Base-by-base conservation (phyloP, 2,888 invertebrate species). In the Drosophila subquinaria region DNA sequence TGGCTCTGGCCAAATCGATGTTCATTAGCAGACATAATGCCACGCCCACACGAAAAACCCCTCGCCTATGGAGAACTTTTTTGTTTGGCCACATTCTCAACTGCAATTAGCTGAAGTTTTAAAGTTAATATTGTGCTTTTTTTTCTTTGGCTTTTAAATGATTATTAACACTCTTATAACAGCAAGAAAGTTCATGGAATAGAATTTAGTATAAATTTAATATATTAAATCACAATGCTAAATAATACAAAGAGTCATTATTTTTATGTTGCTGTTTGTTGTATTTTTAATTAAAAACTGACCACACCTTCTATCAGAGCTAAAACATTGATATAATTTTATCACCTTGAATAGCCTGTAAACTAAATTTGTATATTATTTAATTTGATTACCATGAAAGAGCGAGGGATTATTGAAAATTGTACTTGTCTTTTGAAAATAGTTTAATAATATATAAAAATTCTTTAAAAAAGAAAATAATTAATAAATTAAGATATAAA, bases 1-100 rank as follows among this genome's bases (percentile, higher is more conserved):
- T 53, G 66, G 63, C 79, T 81, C 66, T 74, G 89, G 73, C 82
- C 74, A 88, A 89, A 89, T 86, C 88, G 88, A 89, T 88, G 89
- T 89, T 86, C 82, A 89, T 86, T 86, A 86, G 89, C 79, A 82
- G 70, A 68, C 79, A 72, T 73, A 61, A 50, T 55, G 59, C 62
- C 72, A 69, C 75, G 81, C 79, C 69, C 76, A 20, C n/a, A 20
- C 43, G 23, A 42, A 48, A 1, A 2, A 11, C 11, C 3, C 23
- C 11, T 36, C 15, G 20, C 33, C 60, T 40, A 40, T 55, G 30
- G 13, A 40, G 38, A 35, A 42, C 47, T 57, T 57, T 84, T 72
- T 73, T 66, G 73, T 73, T 56, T 63, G 70, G 70, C 47, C 68
- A 62, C 73, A 88, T 82, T 87, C 82, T 82, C 78, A 66, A 69